Evolutionary conservation across 1,140 invertebrate genomes (phyloP).

Genomic region (Diploscapter pachys): DNA sequence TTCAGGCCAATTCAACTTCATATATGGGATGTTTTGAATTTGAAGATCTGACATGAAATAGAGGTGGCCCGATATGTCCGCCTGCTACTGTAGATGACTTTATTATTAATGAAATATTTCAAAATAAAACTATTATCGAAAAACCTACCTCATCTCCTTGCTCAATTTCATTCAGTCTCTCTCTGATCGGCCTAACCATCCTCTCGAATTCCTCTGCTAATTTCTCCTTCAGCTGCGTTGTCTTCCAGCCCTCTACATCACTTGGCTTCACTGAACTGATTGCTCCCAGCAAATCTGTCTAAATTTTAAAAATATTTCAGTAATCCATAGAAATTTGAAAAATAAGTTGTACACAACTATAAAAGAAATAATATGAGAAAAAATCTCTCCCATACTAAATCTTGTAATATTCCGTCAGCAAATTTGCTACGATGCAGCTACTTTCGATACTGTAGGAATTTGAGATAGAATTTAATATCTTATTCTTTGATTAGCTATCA

Average conservation of each 20-base stretch:
- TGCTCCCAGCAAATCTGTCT: constrained; percentile 30
- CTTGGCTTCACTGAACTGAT: constrained; percentile 6
- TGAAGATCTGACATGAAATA: no score
- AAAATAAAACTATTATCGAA: constrained; percentile 20
- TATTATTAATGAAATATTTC: constrained; percentile 6
- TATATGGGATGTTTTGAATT: no score
- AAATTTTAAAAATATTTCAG: neutral
- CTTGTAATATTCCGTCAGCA: neutral
- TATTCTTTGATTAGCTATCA: constrained; percentile 37
- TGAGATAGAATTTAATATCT: constrained; percentile 9
- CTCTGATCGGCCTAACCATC: constrained; percentile 18
- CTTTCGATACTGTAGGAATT: neutral
- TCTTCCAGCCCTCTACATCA: constrained; percentile 7
- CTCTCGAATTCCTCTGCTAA: constrained; percentile 34
- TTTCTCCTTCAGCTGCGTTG: constrained; percentile 26
- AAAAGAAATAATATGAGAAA: neutral
- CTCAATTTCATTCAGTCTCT: constrained; percentile 20
- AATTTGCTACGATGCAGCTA: neutral
- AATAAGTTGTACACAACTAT: neutral
- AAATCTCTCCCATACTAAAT: neutral
- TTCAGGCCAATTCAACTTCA: no score
- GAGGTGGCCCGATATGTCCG: no score
- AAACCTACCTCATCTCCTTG: neutral
- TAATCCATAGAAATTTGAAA: neutral
- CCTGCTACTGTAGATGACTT: no score